These are phyloP conservation scores for Ellobius talpinus DNA, from an alignment of 2,113 vertebrate species.

Conservation along the genomic window DNA sequence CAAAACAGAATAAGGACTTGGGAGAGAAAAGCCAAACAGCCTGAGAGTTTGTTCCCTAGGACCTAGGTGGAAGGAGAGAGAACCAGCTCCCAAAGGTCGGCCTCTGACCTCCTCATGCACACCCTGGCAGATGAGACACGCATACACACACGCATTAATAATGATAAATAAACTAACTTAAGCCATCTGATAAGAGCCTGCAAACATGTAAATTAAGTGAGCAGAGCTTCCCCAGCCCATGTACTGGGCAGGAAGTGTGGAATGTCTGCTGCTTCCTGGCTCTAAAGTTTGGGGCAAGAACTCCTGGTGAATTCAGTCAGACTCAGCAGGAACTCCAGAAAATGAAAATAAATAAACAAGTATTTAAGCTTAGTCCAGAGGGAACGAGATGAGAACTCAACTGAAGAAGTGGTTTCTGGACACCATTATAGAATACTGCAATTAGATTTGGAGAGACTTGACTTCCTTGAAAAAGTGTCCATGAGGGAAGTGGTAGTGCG, in stretches of 20 bases:
- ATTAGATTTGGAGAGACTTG: slow-evolving; percentile 18
- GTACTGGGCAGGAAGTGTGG: neutral
- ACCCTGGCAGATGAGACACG: neutral
- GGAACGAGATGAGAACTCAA: neutral
- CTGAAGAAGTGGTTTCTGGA: neutral
- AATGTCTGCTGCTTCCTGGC: neutral
- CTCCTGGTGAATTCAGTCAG: neutral
- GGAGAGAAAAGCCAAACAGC: neutral
- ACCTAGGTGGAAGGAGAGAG: neutral
- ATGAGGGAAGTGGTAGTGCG: neutral
- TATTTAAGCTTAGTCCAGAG: slow-evolving; percentile 17
- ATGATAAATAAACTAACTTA: neutral
- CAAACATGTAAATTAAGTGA: neutral
- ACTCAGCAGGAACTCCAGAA: neutral
- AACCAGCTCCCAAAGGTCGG: neutral
- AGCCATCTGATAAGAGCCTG: neutral
- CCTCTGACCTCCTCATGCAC: neutral
- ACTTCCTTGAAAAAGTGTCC: slow-evolving; percentile 30
- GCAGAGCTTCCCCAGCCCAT: neutral
- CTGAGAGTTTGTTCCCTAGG: neutral
- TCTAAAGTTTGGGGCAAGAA: neutral
- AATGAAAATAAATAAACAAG: slow-evolving; percentile 13
- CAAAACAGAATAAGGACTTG: neutral
- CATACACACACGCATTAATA: neutral
- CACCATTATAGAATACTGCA: neutral